Conservation (phyloP, 2,113 vertebrate genomes). For the Hipposideros armiger region DNA sequence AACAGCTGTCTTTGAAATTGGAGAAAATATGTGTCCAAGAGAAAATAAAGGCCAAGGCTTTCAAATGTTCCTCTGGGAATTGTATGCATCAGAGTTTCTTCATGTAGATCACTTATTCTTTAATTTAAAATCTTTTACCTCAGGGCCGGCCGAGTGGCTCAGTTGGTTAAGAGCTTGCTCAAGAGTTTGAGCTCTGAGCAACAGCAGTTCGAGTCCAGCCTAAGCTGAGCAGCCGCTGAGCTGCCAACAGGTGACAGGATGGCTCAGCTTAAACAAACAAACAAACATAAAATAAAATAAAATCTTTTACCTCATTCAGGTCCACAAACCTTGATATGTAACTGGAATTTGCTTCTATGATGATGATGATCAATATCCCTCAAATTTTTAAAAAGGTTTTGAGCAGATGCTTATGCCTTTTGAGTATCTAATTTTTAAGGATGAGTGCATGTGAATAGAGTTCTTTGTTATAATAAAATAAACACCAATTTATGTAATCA, state of each 20-base stretch:
- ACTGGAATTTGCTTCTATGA: conserved; percentile 4
- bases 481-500: not conserved
- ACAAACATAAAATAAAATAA: not conserved
- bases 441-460: not conserved
- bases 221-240: too few relatives aligned
- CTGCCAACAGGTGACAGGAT: too few relatives aligned
- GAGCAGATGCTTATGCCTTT: not conserved
- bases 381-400: not conserved
- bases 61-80: conserved; percentile 10
- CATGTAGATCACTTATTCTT: conserved; percentile 18
- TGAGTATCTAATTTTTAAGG: conserved; percentile 3
- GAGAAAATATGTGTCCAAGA: conserved; percentile 48
- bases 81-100: not conserved
- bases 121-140: conserved; percentile 8
- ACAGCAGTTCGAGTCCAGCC: too few relatives aligned
- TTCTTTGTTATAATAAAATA: conserved; percentile 34
- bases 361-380: conserved; percentile 20
- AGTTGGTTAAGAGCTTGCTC: too few relatives aligned
- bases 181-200: too few relatives aligned
- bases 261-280: too few relatives aligned
- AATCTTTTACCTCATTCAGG: not conserved
- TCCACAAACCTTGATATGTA: not conserved
- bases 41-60: conserved; percentile 42
- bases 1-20: conserved; percentile 58
- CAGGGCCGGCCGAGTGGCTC: too few relatives aligned